phyloP scores from a whole-genome alignment of 2,113 vertebrate genomes.

The Rattus norvegicus region GRCr8 NC_086024.1:36250001-36250500 shows the following conservation, averaged over 20 bases:
- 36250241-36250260: background rate
- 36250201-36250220: background rate
- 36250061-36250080: slow-evolving; percentile 49
- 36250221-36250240: background rate
- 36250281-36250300: background rate
- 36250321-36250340: background rate
- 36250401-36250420: background rate
- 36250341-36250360: background rate
- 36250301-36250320: background rate
- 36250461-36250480: background rate
- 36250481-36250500: background rate
- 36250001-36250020: slow-evolving; percentile 60
- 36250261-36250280: background rate
- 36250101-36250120: background rate
- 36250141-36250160: background rate
- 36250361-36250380: slow-evolving; percentile 10
- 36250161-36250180: background rate
- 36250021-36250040: slow-evolving; percentile 34
- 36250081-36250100: background rate
- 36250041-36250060: slow-evolving; percentile 48
- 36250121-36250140: background rate
- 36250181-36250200: background rate
- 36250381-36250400: background rate
- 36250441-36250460: background rate
- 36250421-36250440: background rate